Base-by-base conservation (phyloP, 2,888 invertebrate genomes). In the Oegoconia quadripuncta region DNA sequence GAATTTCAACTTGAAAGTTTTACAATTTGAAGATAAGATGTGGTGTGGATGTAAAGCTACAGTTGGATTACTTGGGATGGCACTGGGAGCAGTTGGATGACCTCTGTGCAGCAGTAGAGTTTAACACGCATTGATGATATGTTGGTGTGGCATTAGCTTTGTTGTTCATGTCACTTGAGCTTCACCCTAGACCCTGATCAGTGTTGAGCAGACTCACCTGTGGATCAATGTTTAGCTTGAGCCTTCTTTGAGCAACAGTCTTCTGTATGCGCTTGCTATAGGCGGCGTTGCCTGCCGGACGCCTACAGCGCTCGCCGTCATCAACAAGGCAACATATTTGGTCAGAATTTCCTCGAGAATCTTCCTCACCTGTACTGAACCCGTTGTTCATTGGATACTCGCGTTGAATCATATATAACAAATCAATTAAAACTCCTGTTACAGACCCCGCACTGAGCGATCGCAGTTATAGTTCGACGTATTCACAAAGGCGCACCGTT, bases 181-280 rank as follows among this genome's bases (percentile, higher is more conserved):
- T n/a, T n/a, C n/a, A n/a, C n/a, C n/a, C n/a, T n/a, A n/a, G n/a
- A n/a, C n/a, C n/a, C n/a, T n/a, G n/a, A 32, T 18, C 9, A 32
- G 2, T 15, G 7, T 15, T 20, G 17, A 33, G 13, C 11, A 30
- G 29, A 57, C 60, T 51, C 58, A 84, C 83, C 76, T 84, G 83
- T 46, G 76, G 92, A 84, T 98, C 97, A 57, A 95, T 92, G 73
- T 92, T 93, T 27, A 98, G 91, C 73, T 96, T 96, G 27, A 98
- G 91, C 63, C 95, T 92, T 64, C 96, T 91, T 69, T 97, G 97
- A 36, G 95, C 93, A 22, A 97, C 97, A 40, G 95, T 97, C 79
- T 97, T 98, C 81, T 98, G 97, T 62, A 98, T 97, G 55, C 97
- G 91, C 78, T 98, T 98, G 82, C 96, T 97, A 86, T 98, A 98